These are phyloP conservation scores for Anas bahamensis DNA, from an alignment of 2,797 vertebrate species.

Conservation along the genomic window DNA sequence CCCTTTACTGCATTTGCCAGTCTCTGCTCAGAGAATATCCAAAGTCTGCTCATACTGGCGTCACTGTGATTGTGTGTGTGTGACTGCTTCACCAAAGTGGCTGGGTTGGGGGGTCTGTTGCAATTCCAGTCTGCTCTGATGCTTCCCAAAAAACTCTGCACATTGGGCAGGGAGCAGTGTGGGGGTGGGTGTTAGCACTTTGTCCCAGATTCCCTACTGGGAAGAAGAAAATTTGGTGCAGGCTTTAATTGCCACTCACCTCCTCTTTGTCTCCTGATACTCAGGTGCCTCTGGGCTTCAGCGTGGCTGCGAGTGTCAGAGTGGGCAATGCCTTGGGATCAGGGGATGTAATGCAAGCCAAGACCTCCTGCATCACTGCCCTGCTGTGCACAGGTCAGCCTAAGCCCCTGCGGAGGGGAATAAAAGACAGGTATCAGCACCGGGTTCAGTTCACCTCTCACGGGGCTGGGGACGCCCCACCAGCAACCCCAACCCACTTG, in stretches of 20 bases:
- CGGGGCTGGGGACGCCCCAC: background rate
- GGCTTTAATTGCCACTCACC: background rate
- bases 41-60: background rate
- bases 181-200: background rate
- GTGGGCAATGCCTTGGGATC: constrained; percentile 93
- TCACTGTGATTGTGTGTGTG: background rate
- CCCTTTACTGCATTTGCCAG: background rate
- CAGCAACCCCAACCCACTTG: background rate
- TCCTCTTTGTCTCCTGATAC: background rate
- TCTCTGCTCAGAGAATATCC: background rate
- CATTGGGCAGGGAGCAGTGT: too few species aligned
- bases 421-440: background rate
- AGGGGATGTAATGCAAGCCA: constrained; percentile 83
- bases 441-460: background rate
- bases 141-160: background rate
- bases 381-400: constrained; percentile 84
- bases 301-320: constrained; percentile 84
- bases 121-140: background rate
- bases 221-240: background rate
- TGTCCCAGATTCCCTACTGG: background rate
- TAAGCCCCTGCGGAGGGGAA: background rate
- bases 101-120: too few species aligned
- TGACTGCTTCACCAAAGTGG: background rate
- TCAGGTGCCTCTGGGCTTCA: constrained; percentile 88
- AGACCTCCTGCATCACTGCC: constrained; percentile 80